These are phyloP conservation scores for Ochlodes sylvanus DNA, from an alignment of 2,888 invertebrate genomes.

Conservation along the genomic window DNA sequence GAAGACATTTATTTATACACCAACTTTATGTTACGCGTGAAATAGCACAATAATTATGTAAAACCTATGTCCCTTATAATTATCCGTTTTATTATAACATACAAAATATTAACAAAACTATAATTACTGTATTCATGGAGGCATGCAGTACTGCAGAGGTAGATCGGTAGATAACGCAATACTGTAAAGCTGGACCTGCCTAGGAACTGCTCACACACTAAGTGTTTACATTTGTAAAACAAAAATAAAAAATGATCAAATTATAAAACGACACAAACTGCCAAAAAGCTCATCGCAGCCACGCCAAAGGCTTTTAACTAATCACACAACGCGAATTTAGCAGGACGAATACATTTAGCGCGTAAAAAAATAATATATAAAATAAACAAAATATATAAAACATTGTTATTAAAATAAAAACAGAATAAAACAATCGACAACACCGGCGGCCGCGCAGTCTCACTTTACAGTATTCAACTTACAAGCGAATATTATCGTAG, in stretches of 20 bases:
- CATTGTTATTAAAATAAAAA: conserved; percentile 34
- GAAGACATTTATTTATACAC: conserved; percentile 60
- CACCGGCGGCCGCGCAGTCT: conserved; percentile 26
- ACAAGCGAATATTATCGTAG: conserved; percentile 45
- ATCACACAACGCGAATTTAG: conserved; percentile 37
- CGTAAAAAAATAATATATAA: conserved; percentile 36
- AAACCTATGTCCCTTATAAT: conserved; percentile 61
- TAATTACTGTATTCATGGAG: conserved; percentile 73
- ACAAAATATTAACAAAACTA: conserved; percentile 78
- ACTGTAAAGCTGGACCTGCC: conserved; percentile 52
- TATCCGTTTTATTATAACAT: conserved; percentile 66
- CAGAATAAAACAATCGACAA: conserved; percentile 21
- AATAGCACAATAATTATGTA: conserved; percentile 56
- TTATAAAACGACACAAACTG: conserved; percentile 23
- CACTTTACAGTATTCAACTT: conserved; percentile 48
- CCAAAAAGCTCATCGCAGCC: conserved; percentile 18
- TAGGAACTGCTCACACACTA: conserved; percentile 25
- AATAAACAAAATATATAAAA: conserved; percentile 34
- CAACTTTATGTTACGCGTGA: conserved; percentile 55
- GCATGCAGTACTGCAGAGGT: conserved; percentile 72
- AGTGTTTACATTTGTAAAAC: conserved; percentile 11
- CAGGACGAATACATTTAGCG: conserved; percentile 34
- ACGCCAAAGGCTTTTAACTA: conserved; percentile 26
- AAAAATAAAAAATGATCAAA: conserved; percentile 20
- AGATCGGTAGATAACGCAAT: conserved; percentile 70